Conservation (phyloP, 1,140 invertebrate genomes). For the Leguminivora glycinivorella region DNA sequence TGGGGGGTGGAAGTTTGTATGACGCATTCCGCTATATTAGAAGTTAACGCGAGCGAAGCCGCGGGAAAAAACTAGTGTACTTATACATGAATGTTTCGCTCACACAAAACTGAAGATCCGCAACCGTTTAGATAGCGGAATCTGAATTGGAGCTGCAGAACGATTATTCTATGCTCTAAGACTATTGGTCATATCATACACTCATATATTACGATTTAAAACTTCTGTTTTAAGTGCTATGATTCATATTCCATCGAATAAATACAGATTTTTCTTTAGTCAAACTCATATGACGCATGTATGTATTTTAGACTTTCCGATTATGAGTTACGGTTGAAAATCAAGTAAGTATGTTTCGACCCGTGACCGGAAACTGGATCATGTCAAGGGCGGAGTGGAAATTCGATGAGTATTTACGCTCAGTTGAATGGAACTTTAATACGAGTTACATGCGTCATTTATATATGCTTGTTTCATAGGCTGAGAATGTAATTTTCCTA, state of each 20-base stretch:
- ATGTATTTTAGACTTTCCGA: background rate
- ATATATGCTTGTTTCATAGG: constrained; percentile 6
- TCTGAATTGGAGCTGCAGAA: background rate
- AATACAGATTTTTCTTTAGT: background rate
- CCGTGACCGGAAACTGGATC: background rate
- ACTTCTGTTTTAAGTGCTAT: background rate
- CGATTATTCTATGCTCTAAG: background rate
- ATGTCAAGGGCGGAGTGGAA: background rate
- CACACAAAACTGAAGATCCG: background rate
- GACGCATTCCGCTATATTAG: too few species aligned
- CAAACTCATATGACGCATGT: background rate
- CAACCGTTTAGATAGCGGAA: background rate
- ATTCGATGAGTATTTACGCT: background rate
- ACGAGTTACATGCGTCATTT: constrained; percentile 37
- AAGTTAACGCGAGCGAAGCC: too few species aligned
- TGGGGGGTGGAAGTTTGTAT: too few species aligned
- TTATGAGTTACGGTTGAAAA: background rate
- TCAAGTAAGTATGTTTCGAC: background rate
- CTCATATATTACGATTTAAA: background rate
- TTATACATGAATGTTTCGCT: too few species aligned
- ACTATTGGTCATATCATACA: background rate
- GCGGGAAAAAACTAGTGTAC: too few species aligned
- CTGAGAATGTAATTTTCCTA: background rate
- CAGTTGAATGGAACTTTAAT: background rate
- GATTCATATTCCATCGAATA: background rate